Conservation (phyloP, 2,888 invertebrate genomes). For the Plebejus argus region DNA sequence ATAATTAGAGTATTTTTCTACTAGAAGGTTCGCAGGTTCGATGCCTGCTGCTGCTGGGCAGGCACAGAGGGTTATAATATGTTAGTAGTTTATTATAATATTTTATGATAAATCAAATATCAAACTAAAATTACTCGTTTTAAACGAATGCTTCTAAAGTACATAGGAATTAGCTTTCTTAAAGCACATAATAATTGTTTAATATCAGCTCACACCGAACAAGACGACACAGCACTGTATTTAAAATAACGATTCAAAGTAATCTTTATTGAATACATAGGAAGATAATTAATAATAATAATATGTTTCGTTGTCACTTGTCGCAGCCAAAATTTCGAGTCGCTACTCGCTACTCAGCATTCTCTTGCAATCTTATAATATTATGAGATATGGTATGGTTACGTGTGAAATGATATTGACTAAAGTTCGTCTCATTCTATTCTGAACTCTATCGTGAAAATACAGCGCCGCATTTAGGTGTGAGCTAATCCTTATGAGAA, state of each 20-base stretch:
- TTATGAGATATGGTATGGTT: too few species aligned
- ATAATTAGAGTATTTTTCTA: slow-evolving; percentile 46
- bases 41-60: slow-evolving; percentile 17
- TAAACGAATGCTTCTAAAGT: slow-evolving; percentile 10
- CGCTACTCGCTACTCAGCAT: too few species aligned
- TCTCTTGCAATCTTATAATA: too few species aligned
- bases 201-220: neutral
- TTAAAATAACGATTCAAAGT: too few species aligned
- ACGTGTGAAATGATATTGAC: too few species aligned
- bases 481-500: neutral
- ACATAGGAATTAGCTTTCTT: neutral
- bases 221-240: too few species aligned
- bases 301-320: too few species aligned
- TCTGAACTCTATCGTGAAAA: neutral
- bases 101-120: neutral
- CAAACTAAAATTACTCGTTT: slow-evolving; percentile 10
- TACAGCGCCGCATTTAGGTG: neutral
- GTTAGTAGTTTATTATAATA: slow-evolving; percentile 2
- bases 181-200: neutral
- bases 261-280: too few species aligned
- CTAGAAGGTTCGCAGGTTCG: slow-evolving; percentile 33
- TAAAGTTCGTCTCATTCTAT: too few species aligned
- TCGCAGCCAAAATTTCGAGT: too few species aligned
- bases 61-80: neutral
- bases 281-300: too few species aligned